Percentiles rank a stretch among this genome's conserved stretches.
Evolutionary conservation across 1,140 invertebrate species (phyloP).

Genomic region (Trichonephila inaurata): DNA sequence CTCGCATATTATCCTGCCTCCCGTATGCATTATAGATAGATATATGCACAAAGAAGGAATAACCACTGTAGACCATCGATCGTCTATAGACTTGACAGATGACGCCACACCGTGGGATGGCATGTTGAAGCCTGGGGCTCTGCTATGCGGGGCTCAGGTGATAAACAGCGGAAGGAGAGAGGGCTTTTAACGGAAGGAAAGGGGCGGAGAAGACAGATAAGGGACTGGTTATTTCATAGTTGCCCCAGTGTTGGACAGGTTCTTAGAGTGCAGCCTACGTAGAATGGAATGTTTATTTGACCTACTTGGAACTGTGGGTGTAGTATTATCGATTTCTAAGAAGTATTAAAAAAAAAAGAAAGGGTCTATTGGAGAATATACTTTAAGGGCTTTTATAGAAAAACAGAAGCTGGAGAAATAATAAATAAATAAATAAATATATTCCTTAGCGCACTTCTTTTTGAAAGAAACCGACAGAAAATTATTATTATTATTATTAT

Average conservation of each 20-base stretch:
- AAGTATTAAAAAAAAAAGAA: too few relatives aligned
- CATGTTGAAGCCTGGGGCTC: not conserved
- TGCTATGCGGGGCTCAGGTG: not conserved
- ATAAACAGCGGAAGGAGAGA: not conserved
- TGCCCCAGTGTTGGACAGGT: not conserved
- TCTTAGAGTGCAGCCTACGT: not conserved
- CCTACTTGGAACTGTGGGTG: too few relatives aligned
- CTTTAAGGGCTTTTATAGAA: too few relatives aligned
- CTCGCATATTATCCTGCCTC: not conserved
- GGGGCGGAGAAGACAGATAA: not conserved
- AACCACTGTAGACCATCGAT: conserved; percentile 2
- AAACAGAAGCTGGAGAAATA: too few relatives aligned
- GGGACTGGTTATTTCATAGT: not conserved
- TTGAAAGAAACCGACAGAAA: too few relatives aligned
- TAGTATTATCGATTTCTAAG: too few relatives aligned
- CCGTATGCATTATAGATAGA: not conserved
- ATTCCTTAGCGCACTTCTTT: too few relatives aligned
- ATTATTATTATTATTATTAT: too few relatives aligned
- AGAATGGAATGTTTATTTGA: not conserved
- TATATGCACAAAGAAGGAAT: not conserved
- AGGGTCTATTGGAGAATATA: too few relatives aligned
- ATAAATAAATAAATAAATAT: too few relatives aligned
- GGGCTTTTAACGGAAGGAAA: not conserved
- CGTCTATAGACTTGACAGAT: not conserved
- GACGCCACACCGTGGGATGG: not conserved